These are phyloP conservation scores for Cerastoderma edule DNA, from an alignment of 2,888 invertebrate species.

Conservation along the genomic window DNA sequence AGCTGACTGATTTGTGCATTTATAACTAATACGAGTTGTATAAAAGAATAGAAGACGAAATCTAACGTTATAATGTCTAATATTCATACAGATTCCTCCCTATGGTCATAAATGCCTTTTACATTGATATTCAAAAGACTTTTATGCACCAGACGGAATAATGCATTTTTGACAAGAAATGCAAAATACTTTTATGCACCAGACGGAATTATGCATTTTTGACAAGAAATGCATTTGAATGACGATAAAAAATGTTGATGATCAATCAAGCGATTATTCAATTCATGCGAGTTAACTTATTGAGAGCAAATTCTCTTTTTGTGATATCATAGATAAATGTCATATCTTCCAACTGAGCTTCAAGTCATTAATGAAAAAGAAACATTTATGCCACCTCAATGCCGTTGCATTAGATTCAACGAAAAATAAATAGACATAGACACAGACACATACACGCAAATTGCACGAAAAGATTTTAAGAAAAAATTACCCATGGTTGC, in stretches of 20 bases:
- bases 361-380: not conserved
- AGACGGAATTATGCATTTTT: not conserved
- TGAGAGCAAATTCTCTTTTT: constrained; percentile 6
- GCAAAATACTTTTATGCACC: too few relatives aligned
- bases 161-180: too few relatives aligned
- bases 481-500: constrained; percentile 17
- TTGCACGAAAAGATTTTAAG: constrained; percentile 1
- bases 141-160: too few relatives aligned
- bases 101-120: too few relatives aligned
- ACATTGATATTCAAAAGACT: too few relatives aligned
- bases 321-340: not conserved
- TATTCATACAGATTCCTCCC: too few relatives aligned
- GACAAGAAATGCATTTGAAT: too few relatives aligned
- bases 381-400: not conserved
- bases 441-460: not conserved
- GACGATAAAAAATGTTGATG: too few relatives aligned
- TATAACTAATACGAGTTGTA: too few relatives aligned
- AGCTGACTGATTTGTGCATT: too few relatives aligned
- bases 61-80: too few relatives aligned
- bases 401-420: not conserved
- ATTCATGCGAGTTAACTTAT: not conserved
- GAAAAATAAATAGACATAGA: not conserved
- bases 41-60: too few relatives aligned
- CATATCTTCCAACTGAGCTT: not conserved
- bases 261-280: not conserved